These are phyloP conservation scores for Sphyrna mokarran DNA, from an alignment of 2,113 vertebrate genomes.

Conservation along the genomic window DNA sequence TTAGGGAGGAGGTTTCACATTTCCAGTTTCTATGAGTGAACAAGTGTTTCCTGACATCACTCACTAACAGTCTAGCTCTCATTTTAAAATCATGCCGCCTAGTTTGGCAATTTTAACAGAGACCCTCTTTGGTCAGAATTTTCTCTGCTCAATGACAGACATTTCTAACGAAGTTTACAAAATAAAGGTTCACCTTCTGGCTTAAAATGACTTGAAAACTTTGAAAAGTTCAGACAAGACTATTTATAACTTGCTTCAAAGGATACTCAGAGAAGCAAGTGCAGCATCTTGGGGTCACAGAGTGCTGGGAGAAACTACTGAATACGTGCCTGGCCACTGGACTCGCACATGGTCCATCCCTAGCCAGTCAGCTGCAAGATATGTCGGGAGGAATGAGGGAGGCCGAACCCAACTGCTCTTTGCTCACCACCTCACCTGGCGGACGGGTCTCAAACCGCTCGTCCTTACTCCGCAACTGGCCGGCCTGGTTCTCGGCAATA, in stretches of 20 bases:
- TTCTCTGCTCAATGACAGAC: neutral
- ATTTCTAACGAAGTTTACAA: neutral
- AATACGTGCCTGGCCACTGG: neutral
- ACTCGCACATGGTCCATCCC: no score
- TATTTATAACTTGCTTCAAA: neutral
- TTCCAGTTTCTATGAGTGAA: neutral
- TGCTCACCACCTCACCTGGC: constrained; percentile 74
- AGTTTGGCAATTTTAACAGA: neutral
- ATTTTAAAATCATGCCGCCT: neutral
- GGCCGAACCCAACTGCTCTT: constrained; percentile 42
- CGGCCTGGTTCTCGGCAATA: constrained; percentile 74
- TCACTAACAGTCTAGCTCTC: neutral
- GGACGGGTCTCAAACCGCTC: constrained; percentile 80
- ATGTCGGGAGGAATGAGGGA: constrained; percentile 36
- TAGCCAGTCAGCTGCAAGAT: constrained; percentile 18
- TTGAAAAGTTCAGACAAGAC: neutral
- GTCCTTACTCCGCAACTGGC: constrained; percentile 70
- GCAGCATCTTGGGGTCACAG: neutral
- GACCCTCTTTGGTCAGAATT: neutral
- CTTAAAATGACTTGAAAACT: neutral
- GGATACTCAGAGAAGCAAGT: neutral
- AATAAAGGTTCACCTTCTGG: neutral
- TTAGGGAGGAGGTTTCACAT: neutral
- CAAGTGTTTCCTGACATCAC: neutral
- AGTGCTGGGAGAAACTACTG: no score